Percentiles rank a stretch among this genome's conserved stretches.
Evolutionary conservation across 2,797 vertebrate species (phyloP).

Genomic region (Nothura maculosa): DNA sequence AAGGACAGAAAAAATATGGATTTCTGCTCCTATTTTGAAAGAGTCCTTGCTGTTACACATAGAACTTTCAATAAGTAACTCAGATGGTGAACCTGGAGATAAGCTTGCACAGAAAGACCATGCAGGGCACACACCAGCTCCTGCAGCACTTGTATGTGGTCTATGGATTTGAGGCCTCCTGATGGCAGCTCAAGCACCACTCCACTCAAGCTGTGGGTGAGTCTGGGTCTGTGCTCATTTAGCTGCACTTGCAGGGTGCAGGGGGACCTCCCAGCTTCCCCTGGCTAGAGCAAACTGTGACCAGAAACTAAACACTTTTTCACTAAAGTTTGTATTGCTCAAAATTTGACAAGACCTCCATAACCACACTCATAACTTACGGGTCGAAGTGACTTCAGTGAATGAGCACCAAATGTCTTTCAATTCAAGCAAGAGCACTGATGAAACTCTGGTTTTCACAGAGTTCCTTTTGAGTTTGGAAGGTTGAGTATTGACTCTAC

Average conservation of each 20-base stretch:
- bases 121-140: not conserved
- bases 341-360: not conserved
- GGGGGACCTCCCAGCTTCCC: not conserved
- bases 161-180: not conserved
- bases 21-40: not conserved
- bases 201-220: rapidly evolving
- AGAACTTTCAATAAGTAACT: not conserved
- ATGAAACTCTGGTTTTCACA: not conserved
- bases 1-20: not conserved
- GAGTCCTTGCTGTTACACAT: not conserved
- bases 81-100: not conserved
- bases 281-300: not conserved
- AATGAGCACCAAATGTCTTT: not conserved
- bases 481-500: not conserved
- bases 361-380: not conserved
- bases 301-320: not conserved
- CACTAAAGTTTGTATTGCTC: not conserved
- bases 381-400: not conserved
- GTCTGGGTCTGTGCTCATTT: not conserved
- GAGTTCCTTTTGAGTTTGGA: not conserved
- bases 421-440: not conserved
- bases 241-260: too few species aligned
- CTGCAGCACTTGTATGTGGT: not conserved
- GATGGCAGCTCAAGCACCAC: not conserved
- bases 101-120: not conserved